These are phyloP conservation scores for Acrobeloides nanus DNA, from an alignment of 2,888 invertebrate species.

Conservation along the genomic window DNA sequence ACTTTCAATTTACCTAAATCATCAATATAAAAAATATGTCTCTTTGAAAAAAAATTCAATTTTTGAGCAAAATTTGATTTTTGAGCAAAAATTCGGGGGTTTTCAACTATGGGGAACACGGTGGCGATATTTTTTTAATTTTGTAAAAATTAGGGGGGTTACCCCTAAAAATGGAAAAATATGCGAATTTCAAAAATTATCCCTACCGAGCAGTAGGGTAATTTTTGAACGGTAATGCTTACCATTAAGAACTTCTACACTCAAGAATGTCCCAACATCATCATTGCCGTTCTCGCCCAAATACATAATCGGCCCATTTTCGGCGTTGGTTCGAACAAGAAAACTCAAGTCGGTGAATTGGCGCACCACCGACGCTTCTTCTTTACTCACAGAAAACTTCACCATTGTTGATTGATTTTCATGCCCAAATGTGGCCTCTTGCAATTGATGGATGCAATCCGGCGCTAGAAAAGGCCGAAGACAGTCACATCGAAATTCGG, in stretches of 20 bases:
- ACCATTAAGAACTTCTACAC: constrained; percentile 15
- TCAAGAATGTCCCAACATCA: constrained; percentile 26
- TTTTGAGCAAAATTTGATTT: no score
- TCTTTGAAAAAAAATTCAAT: no score
- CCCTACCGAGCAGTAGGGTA: no score
- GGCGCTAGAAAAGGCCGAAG: constrained; percentile 41
- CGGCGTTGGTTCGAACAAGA: constrained; percentile 30
- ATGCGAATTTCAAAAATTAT: no score
- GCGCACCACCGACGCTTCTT: constrained; percentile 8
- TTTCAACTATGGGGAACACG: no score
- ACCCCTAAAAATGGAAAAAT: background rate
- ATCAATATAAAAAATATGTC: no score
- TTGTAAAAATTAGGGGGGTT: no score
- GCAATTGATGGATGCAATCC: constrained; percentile 32
- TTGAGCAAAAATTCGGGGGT: no score
- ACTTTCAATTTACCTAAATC: constrained; percentile 12
- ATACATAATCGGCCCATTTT: constrained; percentile 30
- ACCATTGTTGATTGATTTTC: constrained; percentile 13
- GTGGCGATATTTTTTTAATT: no score
- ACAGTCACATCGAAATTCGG: constrained; percentile 33
- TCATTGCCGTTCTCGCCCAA: constrained; percentile 34
- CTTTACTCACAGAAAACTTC: constrained; percentile 9
- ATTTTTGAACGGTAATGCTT: background rate
- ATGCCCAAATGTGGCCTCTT: constrained; percentile 45
- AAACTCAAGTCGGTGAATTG: constrained; percentile 37